Percentiles rank a stretch among this genome's conserved stretches.
Evolutionary conservation across 2,113 vertebrate genomes (phyloP).

Genomic region (Shinisaurus crocodilurus): DNA sequence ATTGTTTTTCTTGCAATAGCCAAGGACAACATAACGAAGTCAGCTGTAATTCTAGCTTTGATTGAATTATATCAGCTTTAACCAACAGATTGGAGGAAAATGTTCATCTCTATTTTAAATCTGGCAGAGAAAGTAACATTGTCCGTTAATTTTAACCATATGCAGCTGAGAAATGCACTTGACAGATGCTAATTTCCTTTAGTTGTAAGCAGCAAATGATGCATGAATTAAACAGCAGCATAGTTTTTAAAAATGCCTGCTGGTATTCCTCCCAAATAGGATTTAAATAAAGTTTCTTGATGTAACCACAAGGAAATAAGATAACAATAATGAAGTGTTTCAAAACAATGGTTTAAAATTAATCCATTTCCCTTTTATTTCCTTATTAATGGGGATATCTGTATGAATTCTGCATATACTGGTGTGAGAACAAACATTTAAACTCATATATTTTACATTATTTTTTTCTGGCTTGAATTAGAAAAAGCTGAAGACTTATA

Average conservation of each 20-base stretch:
- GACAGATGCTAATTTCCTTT: conserved; percentile 72
- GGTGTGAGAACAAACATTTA: not conserved
- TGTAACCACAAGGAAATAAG: conserved; percentile 52
- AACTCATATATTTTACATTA: not conserved
- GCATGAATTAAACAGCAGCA: conserved; percentile 59
- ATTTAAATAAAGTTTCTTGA: conserved; percentile 61
- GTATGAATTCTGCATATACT: not conserved
- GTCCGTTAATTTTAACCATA: conserved; percentile 61
- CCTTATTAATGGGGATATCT: conserved; percentile 39
- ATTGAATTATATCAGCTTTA: conserved; percentile 36
- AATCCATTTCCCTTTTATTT: conserved; percentile 41
- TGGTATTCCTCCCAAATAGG: conserved; percentile 63
- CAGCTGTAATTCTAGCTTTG: conserved; percentile 35
- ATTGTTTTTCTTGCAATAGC: conserved; percentile 16
- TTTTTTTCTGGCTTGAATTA: not conserved
- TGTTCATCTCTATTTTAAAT: conserved; percentile 49
- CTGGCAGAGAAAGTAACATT: conserved; percentile 43
- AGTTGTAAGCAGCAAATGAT: conserved; percentile 66
- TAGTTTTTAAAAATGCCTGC: conserved; percentile 54
- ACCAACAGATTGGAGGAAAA: conserved; percentile 43
- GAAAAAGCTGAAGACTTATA: not conserved
- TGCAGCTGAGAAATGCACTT: conserved; percentile 60
- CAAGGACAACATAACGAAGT: conserved; percentile 33
- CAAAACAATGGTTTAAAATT: conserved; percentile 55
- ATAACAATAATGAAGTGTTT: conserved; percentile 34